phyloP scores from a whole-genome alignment of 2,888 invertebrate species.

The Neria commutata region DNA sequence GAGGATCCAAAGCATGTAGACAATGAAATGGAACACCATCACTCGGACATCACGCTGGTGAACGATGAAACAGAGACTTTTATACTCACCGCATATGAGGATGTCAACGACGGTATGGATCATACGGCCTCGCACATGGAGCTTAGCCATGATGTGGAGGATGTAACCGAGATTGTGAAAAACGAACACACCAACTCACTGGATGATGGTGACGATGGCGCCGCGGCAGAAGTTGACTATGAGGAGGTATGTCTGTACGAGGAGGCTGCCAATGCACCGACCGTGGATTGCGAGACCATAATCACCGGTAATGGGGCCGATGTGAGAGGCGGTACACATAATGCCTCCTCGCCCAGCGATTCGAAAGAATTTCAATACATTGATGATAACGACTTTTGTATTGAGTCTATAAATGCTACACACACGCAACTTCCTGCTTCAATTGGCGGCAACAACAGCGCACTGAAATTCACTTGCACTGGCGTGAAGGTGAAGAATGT shows the following conservation, averaged over 20 bases:
- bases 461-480: no score
- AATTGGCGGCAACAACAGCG: slow-evolving; percentile 30
- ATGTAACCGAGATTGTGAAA: slow-evolving; percentile 48
- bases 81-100: slow-evolving; percentile 51
- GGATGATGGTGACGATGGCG: slow-evolving; percentile 49
- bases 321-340: slow-evolving; percentile 36
- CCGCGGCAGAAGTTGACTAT: slow-evolving; percentile 48
- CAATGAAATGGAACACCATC: slow-evolving; percentile 31
- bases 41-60: slow-evolving; percentile 47
- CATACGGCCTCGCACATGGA: slow-evolving; percentile 30
- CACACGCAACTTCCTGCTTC: neutral
- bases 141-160: slow-evolving; percentile 41
- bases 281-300: slow-evolving; percentile 50
- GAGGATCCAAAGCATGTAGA: slow-evolving; percentile 44
- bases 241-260: slow-evolving; percentile 57
- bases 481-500: slow-evolving; percentile 21
- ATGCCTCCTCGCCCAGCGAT: slow-evolving; percentile 44
- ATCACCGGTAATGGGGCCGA: slow-evolving; percentile 41
- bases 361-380: slow-evolving; percentile 50
- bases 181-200: slow-evolving; percentile 40
- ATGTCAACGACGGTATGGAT: slow-evolving; percentile 46
- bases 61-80: slow-evolving; percentile 50
- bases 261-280: slow-evolving; percentile 44
- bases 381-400: slow-evolving; percentile 52
- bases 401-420: slow-evolving; percentile 39